Conservation (phyloP, 2,797 vertebrate species). For the Brotula barbata region DNA sequence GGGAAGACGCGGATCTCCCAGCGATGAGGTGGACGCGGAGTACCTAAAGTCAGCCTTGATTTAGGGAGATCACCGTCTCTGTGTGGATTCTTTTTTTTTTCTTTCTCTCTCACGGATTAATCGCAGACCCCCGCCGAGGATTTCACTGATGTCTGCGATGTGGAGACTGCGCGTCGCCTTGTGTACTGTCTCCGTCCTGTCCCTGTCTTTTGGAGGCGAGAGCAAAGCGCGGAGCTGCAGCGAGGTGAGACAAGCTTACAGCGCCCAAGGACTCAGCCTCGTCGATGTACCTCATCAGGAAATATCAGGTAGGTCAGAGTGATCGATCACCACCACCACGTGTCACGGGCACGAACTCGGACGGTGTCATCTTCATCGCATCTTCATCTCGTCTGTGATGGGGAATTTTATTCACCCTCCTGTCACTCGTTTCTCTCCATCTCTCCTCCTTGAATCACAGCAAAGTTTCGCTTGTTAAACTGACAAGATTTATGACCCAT, state of each 20-base stretch:
- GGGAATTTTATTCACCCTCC: no score
- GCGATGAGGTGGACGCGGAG: constrained; percentile 66
- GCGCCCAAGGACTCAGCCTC: constrained; percentile 89
- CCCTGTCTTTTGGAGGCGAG: constrained; percentile 79
- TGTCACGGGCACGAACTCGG: constrained; percentile 25
- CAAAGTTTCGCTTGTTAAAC: constrained; percentile 12
- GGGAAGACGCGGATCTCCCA: constrained; percentile 30
- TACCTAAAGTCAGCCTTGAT: constrained; percentile 69
- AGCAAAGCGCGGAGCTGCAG: constrained; percentile 90
- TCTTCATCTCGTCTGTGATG: no score
- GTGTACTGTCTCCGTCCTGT: constrained; percentile 77
- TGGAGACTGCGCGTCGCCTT: constrained; percentile 78
- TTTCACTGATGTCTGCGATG: constrained; percentile 78
- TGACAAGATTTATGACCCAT: not conserved
- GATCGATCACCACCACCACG: constrained; percentile 21
- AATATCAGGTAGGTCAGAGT: constrained; percentile 86
- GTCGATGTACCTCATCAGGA: constrained; percentile 90
- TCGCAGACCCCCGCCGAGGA: constrained; percentile 51
- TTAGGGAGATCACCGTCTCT: constrained; percentile 41
- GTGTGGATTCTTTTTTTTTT: constrained; percentile 38
- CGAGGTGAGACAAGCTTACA: constrained; percentile 91
- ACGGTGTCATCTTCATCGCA: constrained; percentile 14
- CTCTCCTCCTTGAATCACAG: constrained; percentile 8
- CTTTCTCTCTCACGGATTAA: constrained; percentile 26
- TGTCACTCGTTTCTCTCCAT: no score